Conservation (phyloP, 2,888 invertebrate species). For the Clanis bilineata region DNA sequence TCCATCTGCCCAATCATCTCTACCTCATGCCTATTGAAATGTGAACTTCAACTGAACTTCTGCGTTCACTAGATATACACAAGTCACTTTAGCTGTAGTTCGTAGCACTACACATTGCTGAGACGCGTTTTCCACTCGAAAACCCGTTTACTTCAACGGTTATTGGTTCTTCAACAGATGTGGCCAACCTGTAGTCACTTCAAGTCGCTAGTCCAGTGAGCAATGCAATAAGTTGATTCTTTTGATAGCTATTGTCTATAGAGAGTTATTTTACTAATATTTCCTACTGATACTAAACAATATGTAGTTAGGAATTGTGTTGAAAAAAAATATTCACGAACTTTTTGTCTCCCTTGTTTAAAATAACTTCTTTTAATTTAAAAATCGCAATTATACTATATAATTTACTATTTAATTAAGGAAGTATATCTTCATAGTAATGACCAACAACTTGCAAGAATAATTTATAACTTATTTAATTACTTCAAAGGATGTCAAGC, state of each 20-base stretch:
- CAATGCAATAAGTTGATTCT: neutral
- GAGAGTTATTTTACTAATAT: neutral
- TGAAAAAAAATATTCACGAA: too few species aligned
- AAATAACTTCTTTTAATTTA: too few species aligned
- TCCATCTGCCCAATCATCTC: too few species aligned
- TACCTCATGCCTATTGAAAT: too few species aligned
- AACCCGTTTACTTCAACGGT: neutral
- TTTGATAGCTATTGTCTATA: neutral
- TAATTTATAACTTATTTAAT: neutral
- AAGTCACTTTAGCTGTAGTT: neutral
- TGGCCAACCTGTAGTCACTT: neutral
- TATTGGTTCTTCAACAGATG: neutral
- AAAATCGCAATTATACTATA: too few species aligned
- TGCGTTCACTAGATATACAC: neutral
- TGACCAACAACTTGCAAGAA: neutral
- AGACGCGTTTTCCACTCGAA: neutral
- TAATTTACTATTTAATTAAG: too few species aligned
- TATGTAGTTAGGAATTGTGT: too few species aligned
- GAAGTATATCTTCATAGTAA: too few species aligned
- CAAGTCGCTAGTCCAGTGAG: neutral
- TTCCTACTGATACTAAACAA: too few species aligned
- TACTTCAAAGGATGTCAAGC: too few species aligned
- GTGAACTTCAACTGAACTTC: too few species aligned
- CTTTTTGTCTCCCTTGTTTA: too few species aligned
- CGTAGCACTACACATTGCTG: neutral